These are phyloP conservation scores for Phthorimaea operculella DNA, from an alignment of 1,140 invertebrate species.

Conservation along the genomic window DNA sequence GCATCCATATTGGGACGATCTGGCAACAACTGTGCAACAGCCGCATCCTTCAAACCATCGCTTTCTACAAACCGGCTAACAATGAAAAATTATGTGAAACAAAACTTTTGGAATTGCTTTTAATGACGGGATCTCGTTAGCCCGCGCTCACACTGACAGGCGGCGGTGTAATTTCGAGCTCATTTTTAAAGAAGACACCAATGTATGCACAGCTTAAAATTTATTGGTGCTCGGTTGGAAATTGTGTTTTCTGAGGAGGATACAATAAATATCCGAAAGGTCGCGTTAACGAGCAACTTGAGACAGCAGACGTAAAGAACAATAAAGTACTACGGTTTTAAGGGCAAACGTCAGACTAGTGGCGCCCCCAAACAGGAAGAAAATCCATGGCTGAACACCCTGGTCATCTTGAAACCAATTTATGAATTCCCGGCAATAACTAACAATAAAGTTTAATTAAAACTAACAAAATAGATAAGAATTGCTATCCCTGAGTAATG, in stretches of 20 bases:
- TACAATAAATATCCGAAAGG: constrained; percentile 62
- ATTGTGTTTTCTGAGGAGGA: constrained; percentile 62
- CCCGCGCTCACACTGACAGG: constrained; percentile 1
- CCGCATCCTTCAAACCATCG: too few species aligned
- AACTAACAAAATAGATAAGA: too few species aligned
- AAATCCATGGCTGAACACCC: too few species aligned
- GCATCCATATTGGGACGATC: too few species aligned
- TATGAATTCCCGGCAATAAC: too few species aligned
- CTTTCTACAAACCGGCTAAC: neutral
- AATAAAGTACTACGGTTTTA: constrained; percentile 53
- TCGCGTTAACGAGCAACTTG: constrained; percentile 59
- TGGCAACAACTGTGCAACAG: too few species aligned
- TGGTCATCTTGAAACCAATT: too few species aligned
- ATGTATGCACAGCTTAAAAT: constrained; percentile 42
- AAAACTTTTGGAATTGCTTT: constrained; percentile 3
- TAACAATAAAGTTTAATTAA: too few species aligned
- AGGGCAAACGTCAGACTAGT: too few species aligned
- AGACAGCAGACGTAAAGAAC: constrained; percentile 44
- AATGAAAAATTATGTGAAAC: constrained; percentile 3
- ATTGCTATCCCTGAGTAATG: too few species aligned
- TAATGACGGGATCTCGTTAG: constrained; percentile 1
- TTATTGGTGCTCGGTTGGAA: constrained; percentile 55
- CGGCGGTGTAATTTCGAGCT: constrained; percentile 13
- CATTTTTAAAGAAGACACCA: constrained; percentile 19
- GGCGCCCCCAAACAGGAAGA: too few species aligned